Base-by-base conservation (phyloP, 2,113 vertebrate genomes). In the Hyla sarda region DNA sequence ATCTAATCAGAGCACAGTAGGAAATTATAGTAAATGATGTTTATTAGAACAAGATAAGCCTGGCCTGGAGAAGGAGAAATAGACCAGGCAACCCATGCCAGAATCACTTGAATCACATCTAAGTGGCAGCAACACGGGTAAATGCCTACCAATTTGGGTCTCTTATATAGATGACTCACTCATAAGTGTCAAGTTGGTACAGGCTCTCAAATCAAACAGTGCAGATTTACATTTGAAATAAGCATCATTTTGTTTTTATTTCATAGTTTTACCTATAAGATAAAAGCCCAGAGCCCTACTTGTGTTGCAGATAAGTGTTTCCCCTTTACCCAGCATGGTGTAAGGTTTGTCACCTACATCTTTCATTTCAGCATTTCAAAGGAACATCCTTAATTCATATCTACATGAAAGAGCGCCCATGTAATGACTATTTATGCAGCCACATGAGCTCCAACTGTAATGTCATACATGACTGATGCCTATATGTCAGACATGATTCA, bases 1-100 rank as follows among this genome's bases (percentile, higher is more conserved):
- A 90, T 90, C 89, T 94, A 92, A 93, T 92, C 90, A 93, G 83
- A 87, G 85, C 83, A 10, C 91, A 91, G 92, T 85, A 87, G 90
- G 89, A 91, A 89, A 88, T 75, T 88, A 90, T 84, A 82, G 90
- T 84, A 88, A 90, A 88, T 82, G 79, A 76, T 12, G 80, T 3
- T 86, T 81, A 74, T 87, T 82, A 82, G 67, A 73, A 62, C 75
- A 82, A 80, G 84, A 86, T 69, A 90, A 90, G 87, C 88, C 87
- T 80, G 69, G 52, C 83, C 88, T 88, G 88, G 84, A 85, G 88
- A 88, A 52, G 80, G 87, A 85, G 89, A 69, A 90, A 75, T 80
- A 89, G 85, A 78, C 16, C 80, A 89, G 77, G 34, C 21, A 19
- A 85, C 88, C 89, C 87, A 75, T 85, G 88, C 85, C 88, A 82